A percentile compares a stretch with the other conserved stretches of the same genome.
These are phyloP conservation scores for Encarsia formosa DNA, from an alignment of 2,888 invertebrate genomes.

Conservation along the genomic window DNA sequence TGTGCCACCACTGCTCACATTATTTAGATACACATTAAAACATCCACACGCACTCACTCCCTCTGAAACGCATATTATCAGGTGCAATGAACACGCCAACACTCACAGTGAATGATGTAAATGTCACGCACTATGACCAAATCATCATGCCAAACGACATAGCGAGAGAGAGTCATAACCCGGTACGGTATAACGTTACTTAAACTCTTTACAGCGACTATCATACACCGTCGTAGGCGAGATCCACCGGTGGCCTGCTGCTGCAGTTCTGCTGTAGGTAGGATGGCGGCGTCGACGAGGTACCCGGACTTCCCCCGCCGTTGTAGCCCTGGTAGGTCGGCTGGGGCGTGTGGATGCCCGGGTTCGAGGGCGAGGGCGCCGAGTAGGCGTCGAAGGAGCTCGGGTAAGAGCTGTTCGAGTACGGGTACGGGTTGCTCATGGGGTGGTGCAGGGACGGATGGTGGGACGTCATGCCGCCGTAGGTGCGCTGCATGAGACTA, in stretches of 20 bases:
- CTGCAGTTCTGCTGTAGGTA: constrained; percentile 32
- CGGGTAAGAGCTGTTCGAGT: constrained; percentile 44
- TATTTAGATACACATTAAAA: too few species aligned
- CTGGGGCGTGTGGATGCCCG: constrained; percentile 61
- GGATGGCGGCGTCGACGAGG: constrained; percentile 33
- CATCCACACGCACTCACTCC: neutral
- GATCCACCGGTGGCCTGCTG: constrained; percentile 44
- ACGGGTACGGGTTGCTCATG: constrained; percentile 39
- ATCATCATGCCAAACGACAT: too few species aligned
- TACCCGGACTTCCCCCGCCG: constrained; percentile 30
- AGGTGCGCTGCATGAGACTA: constrained; percentile 46
- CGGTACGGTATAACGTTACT: neutral
- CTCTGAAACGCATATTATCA: too few species aligned
- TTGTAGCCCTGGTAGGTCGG: constrained; percentile 61
- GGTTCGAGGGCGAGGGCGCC: constrained; percentile 55
- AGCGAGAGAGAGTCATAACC: neutral
- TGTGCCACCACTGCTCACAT: neutral
- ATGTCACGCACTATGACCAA: too few species aligned
- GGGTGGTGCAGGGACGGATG: constrained; percentile 31
- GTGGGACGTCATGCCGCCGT: constrained; percentile 25
- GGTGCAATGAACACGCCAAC: too few species aligned
- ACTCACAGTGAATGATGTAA: too few species aligned
- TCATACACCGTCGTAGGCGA: constrained; percentile 50
- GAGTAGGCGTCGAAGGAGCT: constrained; percentile 51
- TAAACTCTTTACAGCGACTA: constrained; percentile 32